Conservation (phyloP, 2,797 vertebrate genomes). For the Heliangelus exortis region DNA sequence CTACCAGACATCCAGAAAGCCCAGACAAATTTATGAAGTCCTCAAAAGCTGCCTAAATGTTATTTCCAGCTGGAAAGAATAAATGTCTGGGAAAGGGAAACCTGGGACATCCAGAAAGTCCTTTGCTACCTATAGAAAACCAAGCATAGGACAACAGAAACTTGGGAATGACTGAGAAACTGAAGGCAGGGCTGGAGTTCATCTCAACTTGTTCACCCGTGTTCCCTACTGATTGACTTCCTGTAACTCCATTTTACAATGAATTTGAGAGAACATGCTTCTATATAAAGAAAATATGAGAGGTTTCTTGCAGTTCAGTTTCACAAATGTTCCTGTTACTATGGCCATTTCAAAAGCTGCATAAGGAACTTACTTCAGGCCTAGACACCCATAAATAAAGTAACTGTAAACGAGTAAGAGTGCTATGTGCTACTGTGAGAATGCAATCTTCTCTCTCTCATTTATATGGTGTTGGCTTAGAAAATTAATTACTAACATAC, state of each 20-base stretch:
- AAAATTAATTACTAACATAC: constrained; percentile 10
- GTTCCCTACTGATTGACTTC: neutral
- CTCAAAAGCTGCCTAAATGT: neutral
- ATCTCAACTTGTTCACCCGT: neutral
- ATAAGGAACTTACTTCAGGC: neutral
- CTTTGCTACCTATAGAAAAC: neutral
- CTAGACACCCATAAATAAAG: neutral
- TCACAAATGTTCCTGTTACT: neutral
- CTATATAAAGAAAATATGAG: neutral
- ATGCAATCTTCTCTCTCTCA: neutral
- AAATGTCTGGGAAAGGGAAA: neutral
- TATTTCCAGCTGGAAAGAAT: neutral
- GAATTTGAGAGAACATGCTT: neutral
- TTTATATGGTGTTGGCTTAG: neutral
- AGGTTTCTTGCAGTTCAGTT: neutral
- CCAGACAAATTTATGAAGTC: neutral
- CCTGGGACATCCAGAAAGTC: neutral
- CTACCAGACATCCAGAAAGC: neutral
- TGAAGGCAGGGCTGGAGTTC: neutral
- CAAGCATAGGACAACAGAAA: neutral
- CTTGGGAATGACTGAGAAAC: neutral
- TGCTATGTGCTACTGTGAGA: neutral
- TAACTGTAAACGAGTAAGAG: neutral
- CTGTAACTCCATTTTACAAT: neutral
- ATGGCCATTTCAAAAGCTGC: neutral